Evolutionary conservation across 2,797 vertebrate species (phyloP), one percentile per base, ranked within the genome.

Genomic region (Rhinatrema bivittatum): DNA sequence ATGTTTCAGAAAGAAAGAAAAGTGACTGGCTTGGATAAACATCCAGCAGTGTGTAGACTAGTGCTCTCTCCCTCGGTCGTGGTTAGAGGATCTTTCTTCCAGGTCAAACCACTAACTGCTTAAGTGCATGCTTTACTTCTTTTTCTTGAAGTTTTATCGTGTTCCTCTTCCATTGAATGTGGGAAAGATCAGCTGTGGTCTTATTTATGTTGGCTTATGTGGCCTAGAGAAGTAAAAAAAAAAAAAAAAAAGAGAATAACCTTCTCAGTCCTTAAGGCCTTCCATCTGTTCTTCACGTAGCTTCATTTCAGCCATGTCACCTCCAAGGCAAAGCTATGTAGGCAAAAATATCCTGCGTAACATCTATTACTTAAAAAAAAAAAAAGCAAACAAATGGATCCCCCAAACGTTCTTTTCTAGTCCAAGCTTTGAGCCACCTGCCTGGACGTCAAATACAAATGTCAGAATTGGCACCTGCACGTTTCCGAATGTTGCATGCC

Each of bases 31-130:
- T 65, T 23, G 30, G 41, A 19, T 49, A 22, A 39, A 37, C 50
- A 21, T 21, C 20, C 21, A 21, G 39, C 31, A 43, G 4, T 54
- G 28, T 60, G 36, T 13, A n/a, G n/a, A n/a, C 36, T 42, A 20
- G 32, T 39, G 46, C 37, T 53, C 50, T 56, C 51, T 25, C 46
- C 56, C 41, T 35, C 25, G 59, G 42, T 42, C 15, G 15, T 59
- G 31, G 54, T 52, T 65, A 32, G 53, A 55, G 56, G 44, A 36
- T 62, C 47, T 45, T 18, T 27, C 16, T n/a, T 55, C 35, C 38
- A 55, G 56, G 51, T 55, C 58, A 68, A 56, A 33, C 39, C 52
- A 25, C 42, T 40, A 35, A 44, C 30, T 49, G 37, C 56, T 61
- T 44, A 61, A 56, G 61, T 43, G 27, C 35, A 36, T 43, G 32